Evolutionary conservation across 2,113 vertebrate species (phyloP).

Genomic region (Genyomyrus donnyi): DNA sequence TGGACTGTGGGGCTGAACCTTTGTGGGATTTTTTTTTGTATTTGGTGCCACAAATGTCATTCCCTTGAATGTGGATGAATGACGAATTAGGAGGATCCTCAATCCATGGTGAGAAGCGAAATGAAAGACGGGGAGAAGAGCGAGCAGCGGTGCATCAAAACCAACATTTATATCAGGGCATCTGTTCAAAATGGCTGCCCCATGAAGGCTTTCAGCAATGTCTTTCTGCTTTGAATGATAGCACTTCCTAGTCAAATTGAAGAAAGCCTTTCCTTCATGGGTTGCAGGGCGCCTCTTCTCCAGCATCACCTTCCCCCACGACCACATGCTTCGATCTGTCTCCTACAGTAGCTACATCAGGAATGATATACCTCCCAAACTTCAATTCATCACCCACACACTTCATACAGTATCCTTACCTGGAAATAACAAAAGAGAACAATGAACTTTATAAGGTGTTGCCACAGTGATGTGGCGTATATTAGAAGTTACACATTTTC

Average conservation of each 20-base stretch:
- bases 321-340: not conserved
- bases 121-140: not conserved
- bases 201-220: not conserved
- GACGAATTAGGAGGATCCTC: not conserved
- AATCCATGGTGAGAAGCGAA: not conserved
- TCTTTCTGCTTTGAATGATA: not conserved
- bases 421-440: not conserved
- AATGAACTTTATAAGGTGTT: not conserved
- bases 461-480: not conserved
- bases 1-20: not conserved
- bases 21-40: not conserved
- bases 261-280: not conserved
- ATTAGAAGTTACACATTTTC: not conserved
- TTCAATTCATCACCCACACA: conserved; percentile 1
- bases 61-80: not conserved
- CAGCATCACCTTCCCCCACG: not conserved
- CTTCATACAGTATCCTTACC: not conserved
- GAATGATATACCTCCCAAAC: not conserved
- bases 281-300: not conserved
- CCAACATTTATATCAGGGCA: not conserved
- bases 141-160: not conserved
- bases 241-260: not conserved
- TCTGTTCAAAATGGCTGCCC: not conserved
- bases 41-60: not conserved
- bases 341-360: not conserved